A percentile compares a stretch with the other conserved stretches of the same genome.
These are phyloP conservation scores for Australoheros facetus DNA, from an alignment of 2,797 vertebrate genomes.

Conservation along the genomic window DNA sequence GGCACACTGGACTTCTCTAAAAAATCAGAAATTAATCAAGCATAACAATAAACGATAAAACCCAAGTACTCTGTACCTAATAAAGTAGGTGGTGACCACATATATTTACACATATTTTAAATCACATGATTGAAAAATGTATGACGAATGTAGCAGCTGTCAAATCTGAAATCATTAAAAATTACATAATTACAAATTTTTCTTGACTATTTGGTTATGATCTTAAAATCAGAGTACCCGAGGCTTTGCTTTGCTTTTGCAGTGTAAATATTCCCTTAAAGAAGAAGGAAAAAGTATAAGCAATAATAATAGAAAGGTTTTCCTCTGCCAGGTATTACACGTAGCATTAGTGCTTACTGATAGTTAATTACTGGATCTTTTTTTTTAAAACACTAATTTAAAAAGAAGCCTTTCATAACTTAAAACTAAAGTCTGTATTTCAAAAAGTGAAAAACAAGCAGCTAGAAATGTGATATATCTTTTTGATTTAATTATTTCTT, in stretches of 20 bases:
- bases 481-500: neutral
- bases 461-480: neutral
- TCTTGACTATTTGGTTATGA: neutral
- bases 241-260: conserved; percentile 11
- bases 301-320: neutral
- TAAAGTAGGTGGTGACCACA: neutral
- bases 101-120: neutral
- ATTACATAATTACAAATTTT: neutral
- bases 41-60: too few relatives aligned
- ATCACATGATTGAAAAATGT: neutral
- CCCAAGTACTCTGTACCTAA: neutral
- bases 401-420: neutral
- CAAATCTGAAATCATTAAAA: neutral
- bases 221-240: neutral
- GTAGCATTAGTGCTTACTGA: neutral
- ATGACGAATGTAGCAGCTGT: neutral
- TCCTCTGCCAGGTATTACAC: neutral
- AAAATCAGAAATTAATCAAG: too few relatives aligned
- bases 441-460: rapidly evolving
- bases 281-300: neutral
- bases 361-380: neutral
- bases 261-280: neutral
- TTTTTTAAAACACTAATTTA: neutral
- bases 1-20: too few relatives aligned
- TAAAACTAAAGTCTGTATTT: neutral